Evolutionary conservation across 1,140 invertebrate species (phyloP).

Genomic region (Pseudomyrmex concolor): DNA sequence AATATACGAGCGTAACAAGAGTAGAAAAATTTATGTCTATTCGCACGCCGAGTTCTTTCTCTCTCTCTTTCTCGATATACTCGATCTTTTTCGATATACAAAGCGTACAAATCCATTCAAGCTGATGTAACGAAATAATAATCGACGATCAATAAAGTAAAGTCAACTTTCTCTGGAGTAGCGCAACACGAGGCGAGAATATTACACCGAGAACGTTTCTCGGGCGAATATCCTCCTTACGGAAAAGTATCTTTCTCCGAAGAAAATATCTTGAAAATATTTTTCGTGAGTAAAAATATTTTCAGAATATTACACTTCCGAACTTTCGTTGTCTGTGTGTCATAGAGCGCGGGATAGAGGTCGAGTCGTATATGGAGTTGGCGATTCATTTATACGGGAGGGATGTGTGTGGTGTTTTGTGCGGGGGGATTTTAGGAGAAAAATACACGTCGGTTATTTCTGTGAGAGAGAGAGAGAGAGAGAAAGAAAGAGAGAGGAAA

Average conservation of each 20-base stretch:
- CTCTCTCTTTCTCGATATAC: background rate
- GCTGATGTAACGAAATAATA: constrained; percentile 29
- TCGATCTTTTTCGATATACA: too few species aligned
- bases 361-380: background rate
- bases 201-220: constrained; percentile 13
- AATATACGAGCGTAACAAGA: constrained; percentile 13
- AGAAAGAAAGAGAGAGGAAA: too few species aligned
- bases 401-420: background rate
- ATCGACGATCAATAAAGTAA: constrained; percentile 19
- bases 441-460: constrained; percentile 16
- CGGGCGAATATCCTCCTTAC: constrained; percentile 19
- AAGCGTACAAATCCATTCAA: background rate
- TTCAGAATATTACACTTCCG: background rate
- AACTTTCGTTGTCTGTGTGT: background rate
- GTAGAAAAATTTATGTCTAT: too few species aligned
- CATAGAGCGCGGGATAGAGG: background rate
- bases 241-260: constrained; percentile 1
- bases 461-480: background rate
- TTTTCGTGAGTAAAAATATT: constrained; percentile 18
- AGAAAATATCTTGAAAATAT: constrained; percentile 13
- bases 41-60: background rate
- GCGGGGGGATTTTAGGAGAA: background rate
- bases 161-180: background rate
- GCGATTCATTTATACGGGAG: background rate
- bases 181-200: constrained; percentile 26